A percentile compares a stretch with the other conserved stretches of the same genome.
These are phyloP conservation scores for Chrosomus eos DNA, from an alignment of 2,797 vertebrate genomes.

Conservation along the genomic window DNA sequence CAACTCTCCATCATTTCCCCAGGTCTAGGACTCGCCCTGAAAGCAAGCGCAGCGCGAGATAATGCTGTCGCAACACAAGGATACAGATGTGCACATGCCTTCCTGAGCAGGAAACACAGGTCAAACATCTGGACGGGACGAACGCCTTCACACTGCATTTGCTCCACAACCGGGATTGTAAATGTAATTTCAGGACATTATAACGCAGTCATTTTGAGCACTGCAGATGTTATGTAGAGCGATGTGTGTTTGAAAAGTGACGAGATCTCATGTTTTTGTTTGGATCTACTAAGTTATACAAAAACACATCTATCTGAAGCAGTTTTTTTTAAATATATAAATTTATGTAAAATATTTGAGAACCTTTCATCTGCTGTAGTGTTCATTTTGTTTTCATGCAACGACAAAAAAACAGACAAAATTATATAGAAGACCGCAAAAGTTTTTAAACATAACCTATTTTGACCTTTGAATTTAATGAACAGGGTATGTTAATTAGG, in stretches of 20 bases:
- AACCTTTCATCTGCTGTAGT: background rate
- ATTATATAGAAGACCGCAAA: background rate
- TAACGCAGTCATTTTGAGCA: background rate
- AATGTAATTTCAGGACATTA: background rate
- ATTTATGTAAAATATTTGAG: background rate
- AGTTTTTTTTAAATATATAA: background rate
- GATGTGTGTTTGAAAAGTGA: background rate
- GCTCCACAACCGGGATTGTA: background rate
- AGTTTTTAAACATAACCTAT: background rate
- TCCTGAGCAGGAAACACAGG: constrained; percentile 21
- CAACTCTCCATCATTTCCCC: background rate
- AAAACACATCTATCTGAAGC: background rate
- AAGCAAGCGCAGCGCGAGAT: background rate
- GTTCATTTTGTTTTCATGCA: background rate
- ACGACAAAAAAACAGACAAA: background rate
- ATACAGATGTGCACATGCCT: constrained; percentile 37
- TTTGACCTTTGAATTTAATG: background rate
- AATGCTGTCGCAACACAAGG: constrained; percentile 20
- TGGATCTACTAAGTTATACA: background rate
- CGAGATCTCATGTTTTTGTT: background rate
- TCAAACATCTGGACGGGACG: constrained; percentile 33
- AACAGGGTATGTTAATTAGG: background rate
- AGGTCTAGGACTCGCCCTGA: background rate
- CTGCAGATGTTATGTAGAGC: background rate
- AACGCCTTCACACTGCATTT: background rate